Conservation (phyloP, 2,888 invertebrate genomes). For the Sarcophaga variegata region DNA sequence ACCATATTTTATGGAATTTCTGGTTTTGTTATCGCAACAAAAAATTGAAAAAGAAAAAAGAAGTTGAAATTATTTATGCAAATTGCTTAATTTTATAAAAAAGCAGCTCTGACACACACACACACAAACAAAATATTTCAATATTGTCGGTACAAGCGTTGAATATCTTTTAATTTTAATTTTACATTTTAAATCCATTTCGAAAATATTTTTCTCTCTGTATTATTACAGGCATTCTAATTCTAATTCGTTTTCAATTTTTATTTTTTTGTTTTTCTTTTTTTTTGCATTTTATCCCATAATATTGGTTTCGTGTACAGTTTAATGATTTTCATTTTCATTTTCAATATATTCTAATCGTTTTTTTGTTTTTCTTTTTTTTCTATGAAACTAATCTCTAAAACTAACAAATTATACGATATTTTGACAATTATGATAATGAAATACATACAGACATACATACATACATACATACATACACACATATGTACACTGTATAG, state of each 20-base stretch:
- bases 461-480: no score
- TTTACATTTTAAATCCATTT: background rate
- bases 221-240: background rate
- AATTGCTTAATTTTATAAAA: conserved; percentile 56
- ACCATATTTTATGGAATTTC: no score
- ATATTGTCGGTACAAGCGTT: no score
- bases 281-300: background rate
- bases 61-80: conserved; percentile 53
- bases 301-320: background rate
- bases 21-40: no score
- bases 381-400: conserved; percentile 57
- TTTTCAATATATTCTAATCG: background rate
- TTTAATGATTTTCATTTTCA: conserved; percentile 10
- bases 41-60: background rate
- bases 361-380: background rate
- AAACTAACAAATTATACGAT: conserved; percentile 62
- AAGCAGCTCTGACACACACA: conserved; percentile 3
- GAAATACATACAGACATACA: conserved; percentile 12
- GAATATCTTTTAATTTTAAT: background rate
- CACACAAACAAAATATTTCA: background rate
- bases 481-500: no score
- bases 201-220: background rate
- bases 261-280: background rate
- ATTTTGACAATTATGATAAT: conserved; percentile 67
- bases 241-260: no score